Evolutionary conservation across 2,797 vertebrate species (phyloP), one percentile per base, ranked within the genome.

Genomic region (Leptodactylus fallax): DNA sequence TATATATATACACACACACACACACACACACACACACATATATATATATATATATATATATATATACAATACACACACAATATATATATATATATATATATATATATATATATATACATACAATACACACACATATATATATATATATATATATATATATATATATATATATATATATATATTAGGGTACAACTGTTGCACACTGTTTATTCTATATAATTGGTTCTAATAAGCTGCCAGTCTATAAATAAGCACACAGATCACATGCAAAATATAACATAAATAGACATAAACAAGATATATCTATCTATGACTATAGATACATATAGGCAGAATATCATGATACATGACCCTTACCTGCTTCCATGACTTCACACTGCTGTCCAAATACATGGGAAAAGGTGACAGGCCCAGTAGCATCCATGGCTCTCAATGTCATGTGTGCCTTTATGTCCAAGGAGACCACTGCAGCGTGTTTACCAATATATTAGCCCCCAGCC

Each of bases 311-410:
- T 61, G 0, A 4, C 17, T 60, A n/a, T 61, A 21, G 13, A 6
- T 61, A 61, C 12, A 61, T 61, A 61, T 71, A 2, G 49, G 74
- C 49, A 53, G 47, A 77, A 77, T 61, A 61, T 61, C 60, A 61
- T 21, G 19, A 61, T 67, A 0, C 36, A 63, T 0, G 6, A 6
- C 79, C 19, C 95, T 93, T 94, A 96, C 95, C 95, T 95, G 95
- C 95, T 87, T 96, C 95, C 94, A 96, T 95, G 0, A 96, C 93
- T 89, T 96, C 95, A 86, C 95, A 95, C 87, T 96, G 95, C 90
- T 95, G 95, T 2, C 95, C 95, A 0, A 96, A 96, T 13, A 95
- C 95, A 0, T 94, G 94, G 0, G 95, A 95, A 94, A 96, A 96
- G 92, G 95, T 96, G 5, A 94, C 93, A 0, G 91, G 90, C 36